Evolutionary conservation across 1,140 invertebrate genomes (phyloP).

Genomic region (Orchesella cincta): DNA sequence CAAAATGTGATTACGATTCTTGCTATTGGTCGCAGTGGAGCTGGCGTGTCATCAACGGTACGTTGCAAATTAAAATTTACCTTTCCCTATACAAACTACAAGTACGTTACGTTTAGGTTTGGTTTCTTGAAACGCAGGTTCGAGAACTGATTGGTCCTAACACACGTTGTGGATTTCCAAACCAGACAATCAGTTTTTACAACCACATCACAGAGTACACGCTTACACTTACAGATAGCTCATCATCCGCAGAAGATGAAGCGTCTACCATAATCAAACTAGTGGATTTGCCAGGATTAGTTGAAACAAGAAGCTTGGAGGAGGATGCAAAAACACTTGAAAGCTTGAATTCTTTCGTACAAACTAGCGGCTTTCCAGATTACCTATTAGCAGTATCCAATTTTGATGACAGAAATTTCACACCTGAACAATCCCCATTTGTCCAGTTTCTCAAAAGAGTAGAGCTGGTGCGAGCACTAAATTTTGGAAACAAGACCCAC

Average conservation of each 20-base stretch:
- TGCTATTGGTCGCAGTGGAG: background rate
- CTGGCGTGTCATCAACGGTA: background rate
- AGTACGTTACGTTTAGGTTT: background rate
- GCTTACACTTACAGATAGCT: no score
- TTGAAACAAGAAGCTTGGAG: background rate
- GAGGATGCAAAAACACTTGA: background rate
- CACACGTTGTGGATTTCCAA: background rate
- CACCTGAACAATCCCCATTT: background rate
- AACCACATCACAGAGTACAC: background rate
- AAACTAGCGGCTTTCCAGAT: background rate
- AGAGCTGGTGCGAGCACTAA: background rate
- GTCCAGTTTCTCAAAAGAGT: background rate
- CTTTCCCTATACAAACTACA: background rate
- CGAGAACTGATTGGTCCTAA: conserved; percentile 1
- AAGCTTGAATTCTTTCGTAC: background rate
- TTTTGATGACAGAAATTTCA: background rate
- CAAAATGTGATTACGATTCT: no score
- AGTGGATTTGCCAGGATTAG: background rate
- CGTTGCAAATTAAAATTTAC: no score
- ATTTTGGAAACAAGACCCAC: background rate
- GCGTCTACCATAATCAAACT: background rate
- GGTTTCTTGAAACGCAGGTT: background rate
- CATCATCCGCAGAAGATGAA: no score
- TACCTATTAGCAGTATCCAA: background rate
- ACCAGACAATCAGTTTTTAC: background rate